Evolutionary conservation across 2,888 invertebrate genomes (phyloP).

Genomic region (Eledona agricola): DNA sequence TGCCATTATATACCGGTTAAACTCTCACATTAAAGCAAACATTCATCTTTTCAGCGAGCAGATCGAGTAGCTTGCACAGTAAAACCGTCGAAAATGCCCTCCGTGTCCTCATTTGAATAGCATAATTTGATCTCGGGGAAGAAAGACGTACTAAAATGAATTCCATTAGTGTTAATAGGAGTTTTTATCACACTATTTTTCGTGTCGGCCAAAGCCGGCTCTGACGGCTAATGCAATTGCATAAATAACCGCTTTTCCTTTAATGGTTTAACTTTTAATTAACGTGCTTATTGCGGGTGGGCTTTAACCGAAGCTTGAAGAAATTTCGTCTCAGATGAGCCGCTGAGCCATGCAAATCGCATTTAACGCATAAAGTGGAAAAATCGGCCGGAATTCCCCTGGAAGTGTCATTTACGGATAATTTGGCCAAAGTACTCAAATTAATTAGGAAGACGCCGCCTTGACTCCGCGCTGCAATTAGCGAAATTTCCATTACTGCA

Average conservation of each 20-base stretch:
- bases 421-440: conserved; percentile 36
- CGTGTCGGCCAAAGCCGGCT: conserved; percentile 11
- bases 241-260: conserved; percentile 29
- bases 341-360: conserved; percentile 12
- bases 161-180: conserved; percentile 39
- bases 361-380: conserved; percentile 32
- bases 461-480: conserved; percentile 27
- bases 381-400: conserved; percentile 21
- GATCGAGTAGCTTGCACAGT: conserved; percentile 26
- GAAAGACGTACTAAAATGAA: conserved; percentile 37
- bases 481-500: conserved; percentile 37
- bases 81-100: conserved; percentile 32
- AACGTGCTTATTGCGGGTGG: conserved; percentile 20
- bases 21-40: conserved; percentile 35
- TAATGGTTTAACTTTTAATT: conserved; percentile 40
- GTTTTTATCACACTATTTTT: conserved; percentile 35
- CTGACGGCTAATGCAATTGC: conserved; percentile 29
- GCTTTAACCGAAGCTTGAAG: conserved; percentile 1
- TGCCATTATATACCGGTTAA: conserved; percentile 35
- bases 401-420: conserved; percentile 37
- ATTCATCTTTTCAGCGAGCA: conserved; percentile 34
- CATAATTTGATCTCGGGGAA: conserved; percentile 41
- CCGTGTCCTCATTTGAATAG: conserved; percentile 39
- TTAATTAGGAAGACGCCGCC: conserved; percentile 34
- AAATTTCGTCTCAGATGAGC: conserved; percentile 1